Evolutionary conservation across 1,140 invertebrate species (phyloP).

Genomic region (Prorops nasuta): DNA sequence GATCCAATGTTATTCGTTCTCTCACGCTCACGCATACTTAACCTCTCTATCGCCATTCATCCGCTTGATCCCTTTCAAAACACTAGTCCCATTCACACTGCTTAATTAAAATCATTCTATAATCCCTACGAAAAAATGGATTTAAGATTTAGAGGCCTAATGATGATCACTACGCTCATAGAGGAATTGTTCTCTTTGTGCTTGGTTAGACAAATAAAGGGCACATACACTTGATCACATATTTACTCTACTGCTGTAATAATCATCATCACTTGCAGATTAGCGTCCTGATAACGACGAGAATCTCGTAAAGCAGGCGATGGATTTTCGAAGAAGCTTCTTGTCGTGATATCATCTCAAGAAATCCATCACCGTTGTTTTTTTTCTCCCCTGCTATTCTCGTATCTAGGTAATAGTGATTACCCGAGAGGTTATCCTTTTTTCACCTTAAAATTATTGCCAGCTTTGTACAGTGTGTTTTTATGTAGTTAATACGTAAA

Average conservation of each 20-base stretch:
- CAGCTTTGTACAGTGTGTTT: conserved; percentile 49
- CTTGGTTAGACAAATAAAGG: conserved; percentile 37
- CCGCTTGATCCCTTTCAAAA: not conserved
- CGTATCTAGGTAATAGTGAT: not conserved
- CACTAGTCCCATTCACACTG: not conserved
- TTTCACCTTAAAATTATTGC: conserved; percentile 48
- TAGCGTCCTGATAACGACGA: conserved; percentile 1
- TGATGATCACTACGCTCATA: conserved; percentile 15
- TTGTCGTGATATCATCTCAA: conserved; percentile 11
- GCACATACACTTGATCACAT: conserved; percentile 43
- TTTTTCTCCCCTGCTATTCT: conserved; percentile 7
- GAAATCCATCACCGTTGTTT: too few species aligned
- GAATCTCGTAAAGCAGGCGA: conserved; percentile 4
- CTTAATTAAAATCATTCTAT: not conserved
- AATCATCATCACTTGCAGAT: conserved; percentile 17
- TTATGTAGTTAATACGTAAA: conserved; percentile 9
- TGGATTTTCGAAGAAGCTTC: conserved; percentile 2
- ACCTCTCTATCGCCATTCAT: conserved; percentile 4
- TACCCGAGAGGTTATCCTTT: not conserved
- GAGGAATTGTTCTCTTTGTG: conserved; percentile 34
- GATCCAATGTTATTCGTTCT: too few species aligned
- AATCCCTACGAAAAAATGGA: conserved; percentile 1
- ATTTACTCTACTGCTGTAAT: conserved; percentile 19
- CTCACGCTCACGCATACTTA: too few species aligned
- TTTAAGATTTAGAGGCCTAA: conserved; percentile 13